Evolutionary conservation across 23 tunicate genomes (phyloP).

Genomic region (Trididemnum clinides): DNA sequence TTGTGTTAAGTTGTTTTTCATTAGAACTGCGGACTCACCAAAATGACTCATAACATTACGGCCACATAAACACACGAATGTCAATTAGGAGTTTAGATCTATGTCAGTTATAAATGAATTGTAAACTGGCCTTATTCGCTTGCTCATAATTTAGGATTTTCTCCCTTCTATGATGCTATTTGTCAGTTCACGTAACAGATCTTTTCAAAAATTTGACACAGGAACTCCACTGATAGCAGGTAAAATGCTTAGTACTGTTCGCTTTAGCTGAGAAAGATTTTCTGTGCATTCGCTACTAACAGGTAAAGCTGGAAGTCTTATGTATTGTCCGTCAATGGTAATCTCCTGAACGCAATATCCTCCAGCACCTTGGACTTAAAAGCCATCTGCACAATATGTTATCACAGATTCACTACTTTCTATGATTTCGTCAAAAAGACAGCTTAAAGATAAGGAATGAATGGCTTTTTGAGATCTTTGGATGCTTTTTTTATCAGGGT

Average conservation of each 20-base stretch:
- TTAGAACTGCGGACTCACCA: too few relatives aligned
- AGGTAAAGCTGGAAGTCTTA: background rate
- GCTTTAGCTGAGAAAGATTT: background rate
- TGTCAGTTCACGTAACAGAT: too few relatives aligned
- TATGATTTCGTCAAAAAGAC: constrained; percentile 1
- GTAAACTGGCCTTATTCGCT: too few relatives aligned
- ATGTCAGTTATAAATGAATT: too few relatives aligned
- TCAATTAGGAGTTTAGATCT: too few relatives aligned
- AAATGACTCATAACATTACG: too few relatives aligned
- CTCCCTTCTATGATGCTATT: too few relatives aligned
- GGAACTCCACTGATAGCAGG: background rate
- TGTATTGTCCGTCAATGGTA: background rate
- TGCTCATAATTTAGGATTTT: too few relatives aligned
- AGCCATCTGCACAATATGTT: background rate
- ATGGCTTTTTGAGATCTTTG: background rate
- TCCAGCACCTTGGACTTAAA: background rate
- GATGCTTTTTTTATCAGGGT: background rate
- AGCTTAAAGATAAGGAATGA: background rate
- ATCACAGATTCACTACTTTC: background rate
- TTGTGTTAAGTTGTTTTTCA: too few relatives aligned
- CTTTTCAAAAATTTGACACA: too few relatives aligned
- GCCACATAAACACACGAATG: too few relatives aligned
- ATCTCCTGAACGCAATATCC: background rate
- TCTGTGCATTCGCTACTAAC: background rate
- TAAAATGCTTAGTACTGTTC: background rate